Conservation (phyloP, 1,140 invertebrate genomes). For the Euborellia annulipes region DNA sequence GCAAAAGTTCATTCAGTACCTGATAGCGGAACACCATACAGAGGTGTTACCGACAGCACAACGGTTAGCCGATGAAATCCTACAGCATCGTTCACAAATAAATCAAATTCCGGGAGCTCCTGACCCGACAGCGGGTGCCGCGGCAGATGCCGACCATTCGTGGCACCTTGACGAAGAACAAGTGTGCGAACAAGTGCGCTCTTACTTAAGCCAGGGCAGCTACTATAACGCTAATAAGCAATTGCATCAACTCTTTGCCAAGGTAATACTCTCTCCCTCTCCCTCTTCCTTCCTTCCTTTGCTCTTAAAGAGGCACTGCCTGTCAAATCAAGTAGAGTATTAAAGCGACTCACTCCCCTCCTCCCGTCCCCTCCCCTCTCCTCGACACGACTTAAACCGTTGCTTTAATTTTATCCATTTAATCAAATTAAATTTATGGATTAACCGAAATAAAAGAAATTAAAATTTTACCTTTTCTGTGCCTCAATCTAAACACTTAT, state of each 20-base stretch:
- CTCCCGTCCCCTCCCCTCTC: too few relatives aligned
- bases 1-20: constrained; percentile 85
- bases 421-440: too few relatives aligned
- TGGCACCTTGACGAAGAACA: constrained; percentile 80
- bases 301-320: too few relatives aligned
- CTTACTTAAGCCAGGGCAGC: constrained; percentile 61
- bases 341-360: too few relatives aligned
- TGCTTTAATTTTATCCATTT: too few relatives aligned
- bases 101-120: constrained; percentile 29
- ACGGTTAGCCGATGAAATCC: constrained; percentile 65
- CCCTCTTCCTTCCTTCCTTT: too few relatives aligned
- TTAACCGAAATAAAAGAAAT: too few relatives aligned
- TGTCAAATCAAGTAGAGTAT: too few relatives aligned
- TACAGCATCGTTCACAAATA: constrained; percentile 59
- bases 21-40: constrained; percentile 79
- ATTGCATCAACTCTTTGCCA: constrained; percentile 65
- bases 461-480: too few relatives aligned
- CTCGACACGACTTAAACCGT: too few relatives aligned
- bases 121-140: constrained; percentile 65
- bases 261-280: constrained; percentile 34
- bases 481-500: too few relatives aligned
- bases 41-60: constrained; percentile 77
- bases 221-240: constrained; percentile 71
- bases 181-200: constrained; percentile 68
- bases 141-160: constrained; percentile 65